Conservation (phyloP, 2,888 invertebrate species). For the Tetragonisca angustula region DNA sequence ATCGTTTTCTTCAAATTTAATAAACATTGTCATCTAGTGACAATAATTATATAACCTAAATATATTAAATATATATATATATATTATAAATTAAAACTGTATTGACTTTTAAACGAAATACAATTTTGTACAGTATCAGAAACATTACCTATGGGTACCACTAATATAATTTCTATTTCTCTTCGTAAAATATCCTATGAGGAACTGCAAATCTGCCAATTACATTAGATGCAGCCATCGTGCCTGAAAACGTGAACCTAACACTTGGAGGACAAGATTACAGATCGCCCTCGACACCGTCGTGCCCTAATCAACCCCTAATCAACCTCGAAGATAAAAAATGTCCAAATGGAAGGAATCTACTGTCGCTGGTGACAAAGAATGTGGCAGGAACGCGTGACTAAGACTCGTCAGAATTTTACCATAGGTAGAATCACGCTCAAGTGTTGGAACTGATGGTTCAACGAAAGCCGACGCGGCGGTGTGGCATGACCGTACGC, state of each 20-base stretch:
- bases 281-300: not conserved
- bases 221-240: not conserved
- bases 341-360: not conserved
- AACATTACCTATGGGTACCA: not conserved
- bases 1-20: no score
- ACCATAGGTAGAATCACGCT: slow-evolving; percentile 2
- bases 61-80: no score
- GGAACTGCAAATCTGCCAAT: not conserved
- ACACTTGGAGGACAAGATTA: not conserved
- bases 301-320: not conserved
- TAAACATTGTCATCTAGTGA: no score
- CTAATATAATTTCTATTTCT: not conserved
- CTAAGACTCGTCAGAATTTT: slow-evolving; percentile 10
- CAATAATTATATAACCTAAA: no score
- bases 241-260: not conserved
- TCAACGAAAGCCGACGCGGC: slow-evolving; percentile 18
- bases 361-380: not conserved
- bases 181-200: not conserved
- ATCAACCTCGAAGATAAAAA: slow-evolving; percentile 9
- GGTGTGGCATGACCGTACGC: not conserved
- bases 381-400: not conserved
- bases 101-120: no score
- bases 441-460: slow-evolving; percentile 36
- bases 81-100: no score
- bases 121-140: not conserved